Base-by-base conservation (phyloP, 2,888 invertebrate genomes). In the Actias luna region DNA sequence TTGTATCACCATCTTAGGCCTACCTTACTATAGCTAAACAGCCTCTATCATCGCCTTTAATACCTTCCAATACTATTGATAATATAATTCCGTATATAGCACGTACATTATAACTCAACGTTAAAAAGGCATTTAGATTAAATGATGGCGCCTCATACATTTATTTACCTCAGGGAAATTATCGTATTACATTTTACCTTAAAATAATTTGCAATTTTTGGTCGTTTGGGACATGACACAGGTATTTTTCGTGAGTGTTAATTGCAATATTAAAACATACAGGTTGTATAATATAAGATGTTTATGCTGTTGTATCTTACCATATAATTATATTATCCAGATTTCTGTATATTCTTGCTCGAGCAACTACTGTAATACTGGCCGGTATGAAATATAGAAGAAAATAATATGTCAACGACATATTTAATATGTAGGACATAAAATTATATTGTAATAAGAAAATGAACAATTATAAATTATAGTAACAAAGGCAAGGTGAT, bases 131-230 rank as follows among this genome's bases (percentile, higher is more conserved):
- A 5, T 46, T 50, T 50, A 25, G 8, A 18, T 22, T 14, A 50
- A 25, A 25, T 12, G 25, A 25, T 25, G 12, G 46, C 22, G 46
- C 46, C 25, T 50, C 46, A 25, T 50, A 50, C 46, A 50, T 50
- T 42, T 42, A 7, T 39, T 50, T 22, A 50, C 46, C 46, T 50
- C 22, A 50, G 46, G 46, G 46, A 50, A 50, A 42, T 35, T n/a
- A 25, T 39, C 22, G 7, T 57, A 25, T 12, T 36, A 2, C 5
- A 59, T 50, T 46, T 50, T 50, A 50, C 25, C 14, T 25, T 50
- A 50, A 12, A 50, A 50, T 50, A 50, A 50, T 50, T 50, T 50
- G 46, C 46, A 50, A 50, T 12, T 10, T 50, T 50, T 50, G 46
- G 22, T 25, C 46, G 25, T 50, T 31, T 36, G 29, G 14, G 14